Conservation (phyloP, 2,888 invertebrate species). For the Brenthis hecate region DNA sequence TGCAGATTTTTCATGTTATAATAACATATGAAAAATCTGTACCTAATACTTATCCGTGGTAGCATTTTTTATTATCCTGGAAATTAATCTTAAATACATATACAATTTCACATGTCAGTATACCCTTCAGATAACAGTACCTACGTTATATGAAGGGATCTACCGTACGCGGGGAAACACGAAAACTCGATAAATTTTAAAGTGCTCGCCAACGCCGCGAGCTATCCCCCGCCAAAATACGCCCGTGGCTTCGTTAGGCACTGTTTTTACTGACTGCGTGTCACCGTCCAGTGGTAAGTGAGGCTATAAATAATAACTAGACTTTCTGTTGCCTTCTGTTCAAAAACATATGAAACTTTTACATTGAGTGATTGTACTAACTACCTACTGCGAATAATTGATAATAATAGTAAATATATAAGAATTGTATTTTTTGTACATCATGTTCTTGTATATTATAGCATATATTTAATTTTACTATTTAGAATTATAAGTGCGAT, state of each 20-base stretch:
- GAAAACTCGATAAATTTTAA: conserved; percentile 79
- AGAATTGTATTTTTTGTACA: too few relatives aligned
- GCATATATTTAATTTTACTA: too few relatives aligned
- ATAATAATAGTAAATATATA: too few relatives aligned
- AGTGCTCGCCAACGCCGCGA: conserved; percentile 63
- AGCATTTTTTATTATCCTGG: too few relatives aligned
- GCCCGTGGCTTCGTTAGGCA: conserved; percentile 41
- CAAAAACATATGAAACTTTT: not conserved
- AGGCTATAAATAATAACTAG: conserved; percentile 11
- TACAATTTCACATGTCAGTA: too few relatives aligned
- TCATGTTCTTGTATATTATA: too few relatives aligned
- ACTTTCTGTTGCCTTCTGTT: not conserved
- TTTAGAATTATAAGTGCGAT: not conserved
- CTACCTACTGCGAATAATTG: too few relatives aligned
- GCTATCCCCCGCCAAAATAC: conserved; percentile 58
- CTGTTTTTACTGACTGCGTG: conserved; percentile 10
- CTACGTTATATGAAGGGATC: not conserved
- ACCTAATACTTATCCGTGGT: too few relatives aligned
- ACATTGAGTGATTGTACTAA: not conserved
- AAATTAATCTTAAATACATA: too few relatives aligned
- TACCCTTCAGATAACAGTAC: not conserved
- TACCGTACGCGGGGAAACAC: conserved; percentile 50
- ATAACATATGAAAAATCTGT: too few relatives aligned
- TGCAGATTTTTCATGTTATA: too few relatives aligned
- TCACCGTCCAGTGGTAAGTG: conserved; percentile 6